Evolutionary conservation across 2,888 invertebrate genomes (phyloP).

Genomic region (Spodoptera exigua): DNA sequence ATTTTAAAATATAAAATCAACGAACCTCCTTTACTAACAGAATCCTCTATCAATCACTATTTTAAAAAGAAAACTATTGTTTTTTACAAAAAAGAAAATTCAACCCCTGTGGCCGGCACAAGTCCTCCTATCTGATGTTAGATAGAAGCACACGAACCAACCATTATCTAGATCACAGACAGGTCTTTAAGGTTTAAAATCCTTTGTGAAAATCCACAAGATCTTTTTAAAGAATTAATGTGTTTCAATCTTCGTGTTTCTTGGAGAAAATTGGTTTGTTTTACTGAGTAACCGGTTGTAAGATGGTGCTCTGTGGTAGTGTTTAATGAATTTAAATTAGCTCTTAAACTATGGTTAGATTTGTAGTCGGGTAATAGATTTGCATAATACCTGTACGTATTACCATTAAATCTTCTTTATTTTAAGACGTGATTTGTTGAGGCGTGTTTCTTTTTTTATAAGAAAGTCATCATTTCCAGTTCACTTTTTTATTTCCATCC

Average conservation of each 20-base stretch:
- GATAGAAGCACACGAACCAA: constrained; percentile 53
- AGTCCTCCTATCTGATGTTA: constrained; percentile 43
- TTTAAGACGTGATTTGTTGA: no score
- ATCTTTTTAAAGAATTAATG: constrained; percentile 37
- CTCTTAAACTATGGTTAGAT: no score
- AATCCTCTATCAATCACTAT: constrained; percentile 6
- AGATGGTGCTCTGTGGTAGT: not conserved
- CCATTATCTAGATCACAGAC: constrained; percentile 61
- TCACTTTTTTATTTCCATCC: no score
- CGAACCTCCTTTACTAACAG: not conserved
- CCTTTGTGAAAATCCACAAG: constrained; percentile 49
- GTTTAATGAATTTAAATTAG: no score
- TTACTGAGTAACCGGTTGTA: not conserved
- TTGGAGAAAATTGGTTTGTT: constrained; percentile 15
- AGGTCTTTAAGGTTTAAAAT: constrained; percentile 41
- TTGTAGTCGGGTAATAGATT: no score
- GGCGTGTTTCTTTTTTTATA: no score
- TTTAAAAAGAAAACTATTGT: constrained; percentile 11
- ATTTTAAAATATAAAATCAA: not conserved
- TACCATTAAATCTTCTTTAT: no score
- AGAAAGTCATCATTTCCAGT: no score
- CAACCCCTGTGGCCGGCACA: constrained; percentile 8
- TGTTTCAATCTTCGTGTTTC: constrained; percentile 18
- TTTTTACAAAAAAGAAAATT: constrained; percentile 27
- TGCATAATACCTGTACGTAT: no score